These are phyloP conservation scores for Periphyllus acericola DNA, from an alignment of 2,888 invertebrate species.

Conservation along the genomic window DNA sequence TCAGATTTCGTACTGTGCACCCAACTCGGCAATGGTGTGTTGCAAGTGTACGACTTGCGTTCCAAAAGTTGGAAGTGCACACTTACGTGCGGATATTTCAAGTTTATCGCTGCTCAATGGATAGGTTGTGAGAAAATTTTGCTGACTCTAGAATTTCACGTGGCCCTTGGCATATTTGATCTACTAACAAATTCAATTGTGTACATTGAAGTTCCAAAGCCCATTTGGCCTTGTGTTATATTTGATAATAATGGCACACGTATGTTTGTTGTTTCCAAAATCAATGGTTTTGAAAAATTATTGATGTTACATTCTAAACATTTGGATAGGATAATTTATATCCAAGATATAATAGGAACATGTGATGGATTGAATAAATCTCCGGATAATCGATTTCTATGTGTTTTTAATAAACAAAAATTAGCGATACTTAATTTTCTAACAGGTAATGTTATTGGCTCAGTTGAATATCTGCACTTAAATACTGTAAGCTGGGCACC, in stretches of 20 bases:
- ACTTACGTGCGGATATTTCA: conserved; percentile 37
- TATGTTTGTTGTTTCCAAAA: conserved; percentile 55
- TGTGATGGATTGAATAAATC: conserved; percentile 46
- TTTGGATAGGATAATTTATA: conserved; percentile 23
- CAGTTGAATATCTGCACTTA: background rate
- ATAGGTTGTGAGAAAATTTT: conserved; percentile 23
- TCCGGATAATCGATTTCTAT: conserved; percentile 28
- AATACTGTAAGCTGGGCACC: conserved; percentile 38
- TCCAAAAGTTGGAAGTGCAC: conserved; percentile 23
- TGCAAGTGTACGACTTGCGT: conserved; percentile 39
- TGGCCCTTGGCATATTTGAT: conserved; percentile 49
- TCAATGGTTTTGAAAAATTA: conserved; percentile 55
- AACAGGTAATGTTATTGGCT: conserved; percentile 32
- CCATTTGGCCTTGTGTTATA: conserved; percentile 31
- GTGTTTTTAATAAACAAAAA: conserved; percentile 41
- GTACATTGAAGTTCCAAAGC: conserved; percentile 52
- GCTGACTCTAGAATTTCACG: conserved; percentile 34
- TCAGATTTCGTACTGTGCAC: conserved; percentile 35
- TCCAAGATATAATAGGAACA: conserved; percentile 46
- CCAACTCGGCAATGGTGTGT: conserved; percentile 4
- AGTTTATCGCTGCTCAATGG: conserved; percentile 41
- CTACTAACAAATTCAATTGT: background rate
- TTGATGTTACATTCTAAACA: conserved; percentile 21
- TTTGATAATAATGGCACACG: conserved; percentile 26
- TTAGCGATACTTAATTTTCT: conserved; percentile 41